A percentile compares a stretch with the other conserved stretches of the same genome.
These are phyloP conservation scores for Trogon melanurus DNA, from an alignment of 2,113 vertebrate genomes.

Conservation along the genomic window DNA sequence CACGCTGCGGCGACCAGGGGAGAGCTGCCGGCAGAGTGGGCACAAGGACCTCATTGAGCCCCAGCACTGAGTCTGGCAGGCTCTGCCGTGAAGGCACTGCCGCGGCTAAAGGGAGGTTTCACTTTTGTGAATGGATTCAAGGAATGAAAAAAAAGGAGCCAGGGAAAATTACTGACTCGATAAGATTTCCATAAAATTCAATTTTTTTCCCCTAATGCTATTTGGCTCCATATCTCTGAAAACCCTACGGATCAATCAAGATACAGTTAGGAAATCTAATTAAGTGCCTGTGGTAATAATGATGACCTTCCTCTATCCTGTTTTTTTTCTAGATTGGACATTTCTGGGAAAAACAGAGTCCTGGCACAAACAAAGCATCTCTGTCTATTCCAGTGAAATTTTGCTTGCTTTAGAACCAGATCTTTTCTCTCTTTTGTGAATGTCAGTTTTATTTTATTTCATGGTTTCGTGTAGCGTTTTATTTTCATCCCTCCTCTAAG, in stretches of 20 bases:
- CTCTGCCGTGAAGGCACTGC: fast-evolving
- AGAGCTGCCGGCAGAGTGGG: not conserved
- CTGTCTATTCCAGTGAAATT: constrained; percentile 6
- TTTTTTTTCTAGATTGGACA: not conserved
- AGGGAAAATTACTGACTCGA: not conserved
- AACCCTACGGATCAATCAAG: constrained; percentile 4
- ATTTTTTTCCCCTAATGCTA: not conserved
- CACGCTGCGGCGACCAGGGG: fast-evolving
- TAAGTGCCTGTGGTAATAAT: not conserved
- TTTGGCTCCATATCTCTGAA: not conserved
- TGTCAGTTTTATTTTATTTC: constrained; percentile 29
- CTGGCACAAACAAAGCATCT: constrained; percentile 15
- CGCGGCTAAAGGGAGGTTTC: not conserved
- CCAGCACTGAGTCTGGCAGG: fast-evolving
- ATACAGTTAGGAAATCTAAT: constrained; percentile 33
- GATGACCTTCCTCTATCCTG: constrained; percentile 3
- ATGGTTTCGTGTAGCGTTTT: constrained; percentile 24
- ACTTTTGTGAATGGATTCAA: not conserved
- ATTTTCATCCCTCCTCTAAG: constrained; percentile 30
- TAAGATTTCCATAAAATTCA: constrained; percentile 2
- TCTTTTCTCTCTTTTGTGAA: not conserved
- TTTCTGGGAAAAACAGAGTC: not conserved
- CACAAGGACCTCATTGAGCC: not conserved
- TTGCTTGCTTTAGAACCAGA: not conserved
- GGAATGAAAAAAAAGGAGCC: not conserved